A percentile compares a stretch with the other conserved stretches of the same genome.
phyloP scores from a whole-genome alignment of 1,140 invertebrate species.

The Dendroctonus valens region DNA sequence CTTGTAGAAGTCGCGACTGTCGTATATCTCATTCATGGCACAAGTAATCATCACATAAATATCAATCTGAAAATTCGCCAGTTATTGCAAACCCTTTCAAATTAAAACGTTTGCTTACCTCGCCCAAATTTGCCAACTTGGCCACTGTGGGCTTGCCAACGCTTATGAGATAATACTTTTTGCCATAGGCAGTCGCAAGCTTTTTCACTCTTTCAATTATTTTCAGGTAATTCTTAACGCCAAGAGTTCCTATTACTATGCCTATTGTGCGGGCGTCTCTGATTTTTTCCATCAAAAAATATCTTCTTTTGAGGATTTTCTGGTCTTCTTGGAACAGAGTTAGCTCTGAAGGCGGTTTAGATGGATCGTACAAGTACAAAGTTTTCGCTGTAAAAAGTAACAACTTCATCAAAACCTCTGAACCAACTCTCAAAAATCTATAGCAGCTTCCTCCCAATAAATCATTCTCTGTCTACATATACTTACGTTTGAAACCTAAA shows the following conservation, averaged over 20 bases:
- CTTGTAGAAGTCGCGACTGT: constrained; percentile 82
- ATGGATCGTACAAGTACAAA: constrained; percentile 55
- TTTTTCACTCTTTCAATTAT: constrained; percentile 75
- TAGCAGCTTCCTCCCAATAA: background rate
- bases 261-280: constrained; percentile 85
- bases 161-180: constrained; percentile 87
- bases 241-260: constrained; percentile 85
- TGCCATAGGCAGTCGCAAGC: constrained; percentile 69
- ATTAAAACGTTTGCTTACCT: constrained; percentile 56
- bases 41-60: constrained; percentile 89
- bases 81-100: constrained; percentile 1
- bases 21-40: constrained; percentile 81
- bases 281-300: constrained; percentile 82
- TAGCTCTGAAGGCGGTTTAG: constrained; percentile 46
- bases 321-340: constrained; percentile 52
- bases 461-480: background rate
- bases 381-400: constrained; percentile 47
- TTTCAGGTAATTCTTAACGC: constrained; percentile 75
- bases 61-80: constrained; percentile 68
- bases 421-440: background rate
- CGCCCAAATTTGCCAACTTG: constrained; percentile 91
- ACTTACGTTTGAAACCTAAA: constrained; percentile 39
- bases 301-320: constrained; percentile 71
- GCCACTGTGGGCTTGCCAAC: constrained; percentile 90
- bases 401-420: background rate